Base-by-base conservation (phyloP, 1,140 invertebrate genomes). In the Apis dorsata region DNA sequence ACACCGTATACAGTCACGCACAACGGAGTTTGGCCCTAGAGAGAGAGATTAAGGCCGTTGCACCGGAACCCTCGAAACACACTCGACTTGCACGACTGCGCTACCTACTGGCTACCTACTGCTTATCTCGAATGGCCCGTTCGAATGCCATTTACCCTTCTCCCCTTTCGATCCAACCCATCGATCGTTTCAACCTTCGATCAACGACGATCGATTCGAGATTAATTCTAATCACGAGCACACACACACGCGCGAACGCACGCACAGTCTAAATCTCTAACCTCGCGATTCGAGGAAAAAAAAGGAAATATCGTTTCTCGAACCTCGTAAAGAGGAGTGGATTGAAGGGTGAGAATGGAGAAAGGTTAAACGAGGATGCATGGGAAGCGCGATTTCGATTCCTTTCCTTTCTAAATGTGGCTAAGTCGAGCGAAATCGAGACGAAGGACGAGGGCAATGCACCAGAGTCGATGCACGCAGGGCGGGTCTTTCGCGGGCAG, bases 381-480 rank as follows among this genome's bases (percentile, higher is more conserved):
- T 3, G 34, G 34, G 34, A 44, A 44, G 65, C 15, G 11, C n/a
- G 65, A 12, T 13, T 28, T 66, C 57, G 17, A 1, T 24, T 15
- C 2, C 55, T 60, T 81, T 81, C 2, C 34, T 34, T 4, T 34
- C 81, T 83, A 84, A 93, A 90, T 91, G 24, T 24, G 92, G 88
- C 90, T 90, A 91, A 87, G 86, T 87, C 85, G 73, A 92, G 92
- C 90, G 89, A 92, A 92, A 90, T 91, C 4, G 34, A 44, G 34
- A 34, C 34, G 83, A 81, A 80, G 63, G 75, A 84, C 88, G 90
- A 90, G 93, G 93, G 92, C 93, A 94, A 93, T 93, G 93, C 93
- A 93, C 93, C 92, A 91, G 90, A 85, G 88, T 85, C 81, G 81
- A 89, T 86, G 83, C 86, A 88, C 77, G 88, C 65, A 80, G 85